A percentile compares a stretch with the other conserved stretches of the same genome.
Conservation (phyloP, 2,888 invertebrate genomes). For the Anticlea derivata region DNA sequence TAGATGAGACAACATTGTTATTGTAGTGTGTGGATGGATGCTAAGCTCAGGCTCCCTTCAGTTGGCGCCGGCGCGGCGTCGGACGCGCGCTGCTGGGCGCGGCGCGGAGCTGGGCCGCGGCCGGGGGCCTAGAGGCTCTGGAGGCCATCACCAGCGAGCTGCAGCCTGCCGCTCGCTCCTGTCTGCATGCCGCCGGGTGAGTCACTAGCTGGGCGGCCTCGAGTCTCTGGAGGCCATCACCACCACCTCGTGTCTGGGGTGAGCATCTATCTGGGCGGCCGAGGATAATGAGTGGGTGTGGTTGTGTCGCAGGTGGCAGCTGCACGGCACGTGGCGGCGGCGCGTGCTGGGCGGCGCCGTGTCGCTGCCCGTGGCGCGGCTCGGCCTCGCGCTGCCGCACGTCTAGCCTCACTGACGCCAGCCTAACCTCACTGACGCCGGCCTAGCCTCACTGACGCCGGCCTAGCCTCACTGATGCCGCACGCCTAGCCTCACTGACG, state of each 20-base stretch:
- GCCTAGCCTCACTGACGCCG: constrained; percentile 14
- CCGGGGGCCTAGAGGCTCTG: constrained; percentile 33
- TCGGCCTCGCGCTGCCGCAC: constrained; percentile 36
- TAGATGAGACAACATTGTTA: too few relatives aligned
- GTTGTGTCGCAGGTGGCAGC: constrained; percentile 46
- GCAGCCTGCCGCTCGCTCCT: constrained; percentile 40
- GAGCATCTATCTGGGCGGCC: too few relatives aligned
- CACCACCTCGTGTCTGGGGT: too few relatives aligned
- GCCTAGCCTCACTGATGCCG: constrained; percentile 38
- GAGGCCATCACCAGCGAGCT: constrained; percentile 39
- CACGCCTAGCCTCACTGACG: neutral
- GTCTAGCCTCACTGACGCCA: neutral
- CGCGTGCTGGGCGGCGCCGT: constrained; percentile 55
- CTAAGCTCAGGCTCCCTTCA: neutral
- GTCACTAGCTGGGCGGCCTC: neutral
- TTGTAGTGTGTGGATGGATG: too few relatives aligned
- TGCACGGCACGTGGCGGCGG: constrained; percentile 53
- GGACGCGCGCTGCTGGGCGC: constrained; percentile 43
- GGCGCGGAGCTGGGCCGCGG: constrained; percentile 26
- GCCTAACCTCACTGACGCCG: too few relatives aligned
- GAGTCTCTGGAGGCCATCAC: too few relatives aligned
- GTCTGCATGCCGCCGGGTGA: constrained; percentile 39
- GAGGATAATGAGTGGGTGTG: neutral
- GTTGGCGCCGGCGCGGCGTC: constrained; percentile 46
- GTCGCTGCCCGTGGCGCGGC: constrained; percentile 51